These are phyloP conservation scores for Halcyon chelicuti DNA, from an alignment of 2,797 vertebrate genomes.

Conservation along the genomic window DNA sequence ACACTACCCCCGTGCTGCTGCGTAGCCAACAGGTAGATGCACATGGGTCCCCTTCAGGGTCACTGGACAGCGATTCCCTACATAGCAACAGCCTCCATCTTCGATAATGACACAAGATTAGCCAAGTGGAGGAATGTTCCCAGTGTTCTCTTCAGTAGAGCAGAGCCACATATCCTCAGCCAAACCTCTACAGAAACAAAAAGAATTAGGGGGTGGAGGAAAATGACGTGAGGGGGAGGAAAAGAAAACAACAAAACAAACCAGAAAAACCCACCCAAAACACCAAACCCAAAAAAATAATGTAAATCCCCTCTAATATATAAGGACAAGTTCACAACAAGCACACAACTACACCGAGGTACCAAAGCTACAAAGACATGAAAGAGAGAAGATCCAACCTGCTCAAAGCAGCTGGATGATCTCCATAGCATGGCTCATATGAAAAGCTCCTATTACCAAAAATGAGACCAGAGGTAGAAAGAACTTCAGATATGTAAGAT, in stretches of 20 bases:
- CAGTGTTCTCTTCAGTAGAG: background rate
- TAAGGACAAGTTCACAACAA: background rate
- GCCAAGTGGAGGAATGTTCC: background rate
- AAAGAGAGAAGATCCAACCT: background rate
- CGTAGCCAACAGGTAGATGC: background rate
- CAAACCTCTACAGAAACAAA: background rate
- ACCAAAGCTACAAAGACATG: background rate
- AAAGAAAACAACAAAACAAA: no score
- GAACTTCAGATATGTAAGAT: background rate
- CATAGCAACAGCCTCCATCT: background rate
- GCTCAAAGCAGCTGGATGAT: background rate
- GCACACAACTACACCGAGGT: background rate
- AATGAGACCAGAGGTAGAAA: background rate
- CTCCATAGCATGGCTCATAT: background rate
- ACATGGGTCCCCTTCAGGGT: background rate
- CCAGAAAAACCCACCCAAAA: no score
- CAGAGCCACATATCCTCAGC: background rate
- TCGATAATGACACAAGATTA: fast-evolving
- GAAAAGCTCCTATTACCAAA: background rate
- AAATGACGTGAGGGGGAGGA: background rate
- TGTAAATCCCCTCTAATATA: background rate
- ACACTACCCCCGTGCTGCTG: background rate
- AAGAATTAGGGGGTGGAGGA: background rate
- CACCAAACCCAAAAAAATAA: no score
- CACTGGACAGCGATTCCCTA: background rate